phyloP scores from a whole-genome alignment of 1,140 invertebrate species.

The Meteorus sp. region DNA sequence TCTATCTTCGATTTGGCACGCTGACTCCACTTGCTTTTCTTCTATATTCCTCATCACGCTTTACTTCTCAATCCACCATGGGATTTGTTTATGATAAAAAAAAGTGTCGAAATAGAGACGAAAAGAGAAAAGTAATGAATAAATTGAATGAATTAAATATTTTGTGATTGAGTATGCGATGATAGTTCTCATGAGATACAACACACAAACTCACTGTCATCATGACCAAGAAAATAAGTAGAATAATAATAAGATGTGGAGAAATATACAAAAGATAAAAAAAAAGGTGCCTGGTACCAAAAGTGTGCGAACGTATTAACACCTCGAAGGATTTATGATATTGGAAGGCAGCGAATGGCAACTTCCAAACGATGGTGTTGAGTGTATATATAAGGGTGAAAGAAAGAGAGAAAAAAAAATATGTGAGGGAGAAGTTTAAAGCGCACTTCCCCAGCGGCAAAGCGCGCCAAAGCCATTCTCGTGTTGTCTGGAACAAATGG shows the following conservation, averaged over 20 bases:
- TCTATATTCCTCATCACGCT: too few relatives aligned
- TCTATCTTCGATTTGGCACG: constrained; percentile 1
- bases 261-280: not conserved
- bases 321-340: constrained; percentile 57
- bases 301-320: constrained; percentile 55
- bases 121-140: too few relatives aligned
- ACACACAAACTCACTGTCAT: too few relatives aligned
- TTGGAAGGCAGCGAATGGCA: constrained; percentile 32
- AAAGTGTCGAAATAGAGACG: too few relatives aligned
- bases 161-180: too few relatives aligned
- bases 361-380: not conserved
- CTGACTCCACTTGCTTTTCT: not conserved
- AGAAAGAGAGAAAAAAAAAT: too few relatives aligned
- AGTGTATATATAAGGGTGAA: not conserved
- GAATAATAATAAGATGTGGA: not conserved
- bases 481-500: constrained; percentile 50
- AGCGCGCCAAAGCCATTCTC: constrained; percentile 30
- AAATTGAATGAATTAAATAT: too few relatives aligned
- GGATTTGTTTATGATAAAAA: too few relatives aligned
- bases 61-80: too few relatives aligned
- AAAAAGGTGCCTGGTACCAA: constrained; percentile 27
- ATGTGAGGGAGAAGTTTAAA: too few relatives aligned
- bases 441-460: constrained; percentile 44
- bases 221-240: not conserved
- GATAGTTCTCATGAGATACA: too few relatives aligned